Conservation (phyloP, 2,888 invertebrate species). For the Gari tellinella region DNA sequence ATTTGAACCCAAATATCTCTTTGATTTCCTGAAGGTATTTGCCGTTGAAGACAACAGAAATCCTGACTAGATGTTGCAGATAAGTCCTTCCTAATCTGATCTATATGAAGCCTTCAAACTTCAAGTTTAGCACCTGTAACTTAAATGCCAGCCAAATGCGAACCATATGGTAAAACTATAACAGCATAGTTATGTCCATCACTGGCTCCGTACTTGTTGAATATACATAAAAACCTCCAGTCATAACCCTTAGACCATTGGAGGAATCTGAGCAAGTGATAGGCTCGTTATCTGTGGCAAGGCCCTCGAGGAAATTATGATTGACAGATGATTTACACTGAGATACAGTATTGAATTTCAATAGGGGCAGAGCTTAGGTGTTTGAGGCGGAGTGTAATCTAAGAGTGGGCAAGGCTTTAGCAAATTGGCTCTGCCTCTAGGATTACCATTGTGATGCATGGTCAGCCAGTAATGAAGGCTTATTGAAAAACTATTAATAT, state of each 20-base stretch:
- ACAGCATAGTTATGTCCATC: constrained; percentile 18
- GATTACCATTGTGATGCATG: constrained; percentile 33
- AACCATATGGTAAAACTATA: constrained; percentile 48
- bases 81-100: too few species aligned
- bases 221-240: constrained; percentile 31
- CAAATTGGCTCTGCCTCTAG: too few species aligned
- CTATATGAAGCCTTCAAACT: too few species aligned
- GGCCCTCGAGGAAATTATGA: constrained; percentile 45
- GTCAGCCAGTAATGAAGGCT: constrained; percentile 56
- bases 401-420: constrained; percentile 11
- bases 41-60: too few species aligned
- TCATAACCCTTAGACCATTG: constrained; percentile 11
- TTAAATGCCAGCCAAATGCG: constrained; percentile 1
- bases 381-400: constrained; percentile 36
- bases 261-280: constrained; percentile 22
- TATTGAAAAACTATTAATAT: constrained; percentile 64
- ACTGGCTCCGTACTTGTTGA: constrained; percentile 43
- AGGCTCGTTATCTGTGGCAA: constrained; percentile 50
- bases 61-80: too few species aligned
- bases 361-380: constrained; percentile 10
- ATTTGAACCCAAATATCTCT: too few species aligned
- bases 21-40: too few species aligned
- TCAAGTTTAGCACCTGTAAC: too few species aligned
- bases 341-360: constrained; percentile 37
- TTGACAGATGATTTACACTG: constrained; percentile 51